A percentile compares a stretch with the other conserved stretches of the same genome.
phyloP scores from a whole-genome alignment of 2,797 vertebrate genomes.

The Xiphorhynchus erythropygius region DNA sequence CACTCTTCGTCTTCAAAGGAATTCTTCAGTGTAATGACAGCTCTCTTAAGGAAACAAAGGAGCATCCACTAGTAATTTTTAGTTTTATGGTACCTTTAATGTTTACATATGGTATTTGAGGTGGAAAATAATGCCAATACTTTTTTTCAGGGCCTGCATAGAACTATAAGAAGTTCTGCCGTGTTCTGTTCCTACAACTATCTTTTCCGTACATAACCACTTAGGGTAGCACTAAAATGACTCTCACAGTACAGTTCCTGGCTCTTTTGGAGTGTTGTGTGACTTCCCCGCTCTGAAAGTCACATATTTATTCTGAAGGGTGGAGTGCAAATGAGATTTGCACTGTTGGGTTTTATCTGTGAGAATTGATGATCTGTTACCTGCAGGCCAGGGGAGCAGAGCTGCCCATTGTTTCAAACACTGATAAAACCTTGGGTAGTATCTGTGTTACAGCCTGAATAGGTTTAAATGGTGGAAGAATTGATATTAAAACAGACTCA shows the following conservation, averaged over 20 bases:
- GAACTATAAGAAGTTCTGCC: background rate
- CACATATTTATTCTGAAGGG: background rate
- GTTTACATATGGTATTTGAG: background rate
- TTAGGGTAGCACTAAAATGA: background rate
- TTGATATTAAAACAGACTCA: background rate
- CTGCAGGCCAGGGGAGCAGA: background rate
- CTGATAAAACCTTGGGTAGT: background rate
- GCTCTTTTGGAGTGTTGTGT: background rate
- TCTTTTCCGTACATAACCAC: background rate
- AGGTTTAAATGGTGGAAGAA: background rate
- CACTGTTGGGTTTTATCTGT: background rate
- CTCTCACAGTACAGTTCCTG: background rate
- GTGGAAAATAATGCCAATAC: background rate
- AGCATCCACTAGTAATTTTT: background rate
- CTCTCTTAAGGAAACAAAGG: background rate
- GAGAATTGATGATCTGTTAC: rapidly evolving
- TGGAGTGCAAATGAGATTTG: background rate
- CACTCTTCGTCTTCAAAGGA: background rate
- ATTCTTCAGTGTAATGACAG: background rate
- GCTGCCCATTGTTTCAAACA: background rate
- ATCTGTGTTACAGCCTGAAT: background rate
- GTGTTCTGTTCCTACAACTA: background rate
- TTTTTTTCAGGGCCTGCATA: background rate
- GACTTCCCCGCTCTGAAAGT: background rate
- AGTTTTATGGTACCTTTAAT: background rate